Base-by-base conservation (phyloP, 2,113 vertebrate genomes). In the Coreoperca whiteheadi region DNA sequence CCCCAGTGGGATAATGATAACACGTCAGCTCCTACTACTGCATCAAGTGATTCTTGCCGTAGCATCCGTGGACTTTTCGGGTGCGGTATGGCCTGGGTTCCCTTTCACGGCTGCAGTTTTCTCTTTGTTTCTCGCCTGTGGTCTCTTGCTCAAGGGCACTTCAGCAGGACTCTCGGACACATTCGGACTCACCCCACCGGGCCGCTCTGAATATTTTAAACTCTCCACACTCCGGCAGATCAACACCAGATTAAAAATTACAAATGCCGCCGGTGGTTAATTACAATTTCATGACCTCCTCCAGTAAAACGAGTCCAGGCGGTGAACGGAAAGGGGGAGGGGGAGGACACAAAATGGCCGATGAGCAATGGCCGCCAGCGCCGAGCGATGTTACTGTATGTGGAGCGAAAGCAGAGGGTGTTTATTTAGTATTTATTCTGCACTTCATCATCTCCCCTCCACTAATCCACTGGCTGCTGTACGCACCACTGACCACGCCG, bases 361-460 rank as follows among this genome's bases (percentile, higher is more conserved):
- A 81, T 56, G 80, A 77, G 80, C 69, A 59, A 69, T 25, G 71
- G 37, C 74, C 51, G 74, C 65, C 64, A 53, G 66, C n/a, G 11
- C 61, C 21, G 34, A 53, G 80, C 46, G 25, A 39, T 11, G 89
- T 81, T 80, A 83, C 84, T 75, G 82, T 88, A 82, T 71, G 79
- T 74, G 87, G 67, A 88, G 87, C 14, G 28, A 77, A 64, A 86
- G 87, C 83, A 74, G 84, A 84, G 84, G 78, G 41, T 89, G 88
- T 93, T 93, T 93, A 90, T 93, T 94, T 92, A 92, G 87, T 94
- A 91, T 93, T 93, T 94, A 92, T 93, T 91, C 90, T 89, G 87
- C 90, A 91, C 91, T 93, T 93, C 92, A 94, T 94, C 93, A 93
- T 90, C 89, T 87, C 84, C 71, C 70, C 88, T 81, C 79, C 77